These are phyloP conservation scores for Steinernema feltiae DNA, from an alignment of 1,140 invertebrate species.

Conservation along the genomic window DNA sequence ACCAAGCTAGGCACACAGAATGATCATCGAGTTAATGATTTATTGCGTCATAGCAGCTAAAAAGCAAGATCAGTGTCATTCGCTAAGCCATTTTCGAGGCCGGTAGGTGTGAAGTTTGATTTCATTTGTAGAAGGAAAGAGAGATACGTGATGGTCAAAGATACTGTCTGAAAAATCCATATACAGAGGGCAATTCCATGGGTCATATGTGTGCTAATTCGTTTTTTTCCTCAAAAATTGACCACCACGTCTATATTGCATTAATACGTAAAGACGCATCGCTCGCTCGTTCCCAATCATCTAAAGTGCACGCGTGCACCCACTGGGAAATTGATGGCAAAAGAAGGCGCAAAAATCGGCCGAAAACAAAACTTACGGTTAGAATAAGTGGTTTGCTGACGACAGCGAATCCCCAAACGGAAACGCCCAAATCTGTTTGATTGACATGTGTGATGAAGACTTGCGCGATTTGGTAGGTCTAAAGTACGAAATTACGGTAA, in stretches of 20 bases:
- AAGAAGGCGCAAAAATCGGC: not conserved
- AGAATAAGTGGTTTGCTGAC: slow-evolving; percentile 37
- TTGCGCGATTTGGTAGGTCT: slow-evolving; percentile 33
- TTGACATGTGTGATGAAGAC: slow-evolving; percentile 31
- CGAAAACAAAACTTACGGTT: slow-evolving; percentile 25
- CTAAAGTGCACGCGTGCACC: not conserved
- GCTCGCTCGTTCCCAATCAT: not conserved
- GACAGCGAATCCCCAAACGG: slow-evolving; percentile 43
- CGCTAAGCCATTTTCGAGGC: too few relatives aligned
- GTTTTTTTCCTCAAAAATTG: not conserved
- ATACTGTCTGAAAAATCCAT: not conserved
- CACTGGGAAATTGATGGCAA: not conserved
- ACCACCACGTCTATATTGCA: not conserved
- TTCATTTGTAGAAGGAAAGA: not conserved
- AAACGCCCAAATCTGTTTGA: slow-evolving; percentile 37
- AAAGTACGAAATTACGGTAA: not conserved
- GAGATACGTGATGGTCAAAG: not conserved
- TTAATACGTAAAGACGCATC: not conserved
- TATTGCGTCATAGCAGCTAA: not conserved
- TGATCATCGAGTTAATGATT: too few relatives aligned
- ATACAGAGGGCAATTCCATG: too few relatives aligned
- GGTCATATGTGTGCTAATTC: not conserved
- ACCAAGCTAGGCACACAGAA: too few relatives aligned
- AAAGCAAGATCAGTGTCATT: not conserved
- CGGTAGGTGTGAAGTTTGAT: not conserved